A percentile compares a stretch with the other conserved stretches of the same genome.
Conservation (phyloP, 1,140 invertebrate species). For the Ips typographus region DNA sequence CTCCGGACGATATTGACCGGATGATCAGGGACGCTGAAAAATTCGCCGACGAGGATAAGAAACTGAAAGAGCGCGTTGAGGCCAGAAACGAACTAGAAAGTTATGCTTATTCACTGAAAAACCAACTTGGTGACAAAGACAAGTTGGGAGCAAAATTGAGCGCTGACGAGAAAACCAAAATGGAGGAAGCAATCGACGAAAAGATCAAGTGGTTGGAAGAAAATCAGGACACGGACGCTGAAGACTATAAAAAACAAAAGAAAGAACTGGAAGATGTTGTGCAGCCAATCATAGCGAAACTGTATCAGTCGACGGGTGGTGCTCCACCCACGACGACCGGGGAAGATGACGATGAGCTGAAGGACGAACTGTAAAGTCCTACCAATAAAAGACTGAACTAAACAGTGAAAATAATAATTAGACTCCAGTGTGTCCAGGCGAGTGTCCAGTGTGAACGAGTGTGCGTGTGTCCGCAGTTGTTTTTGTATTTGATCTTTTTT, state of each 20-base stretch:
- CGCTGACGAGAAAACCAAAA: conserved; percentile 92
- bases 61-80: conserved; percentile 95
- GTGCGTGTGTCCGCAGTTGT: conserved; percentile 15
- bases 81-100: conserved; percentile 89
- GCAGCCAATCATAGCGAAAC: conserved; percentile 96
- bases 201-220: conserved; percentile 98
- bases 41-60: conserved; percentile 98
- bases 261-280: conserved; percentile 95
- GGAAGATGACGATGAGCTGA: conserved; percentile 71
- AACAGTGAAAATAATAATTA: conserved; percentile 33
- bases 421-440: conserved; percentile 2
- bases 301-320: conserved; percentile 86
- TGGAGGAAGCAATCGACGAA: conserved; percentile 94
- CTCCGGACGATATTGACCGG: conserved; percentile 96
- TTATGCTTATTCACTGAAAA: conserved; percentile 97
- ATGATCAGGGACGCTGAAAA: conserved; percentile 99
- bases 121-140: conserved; percentile 96
- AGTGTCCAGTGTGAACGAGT: conserved; percentile 17
- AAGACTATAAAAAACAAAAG: conserved; percentile 96
- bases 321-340: conserved; percentile 68
- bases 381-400: not conserved
- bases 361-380: conserved; percentile 79
- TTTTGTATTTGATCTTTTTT: conserved; percentile 24
- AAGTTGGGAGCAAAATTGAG: conserved; percentile 92
- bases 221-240: conserved; percentile 90